phyloP scores from a whole-genome alignment of 2,888 invertebrate species.

The Hyppa rectilinea region DNA sequence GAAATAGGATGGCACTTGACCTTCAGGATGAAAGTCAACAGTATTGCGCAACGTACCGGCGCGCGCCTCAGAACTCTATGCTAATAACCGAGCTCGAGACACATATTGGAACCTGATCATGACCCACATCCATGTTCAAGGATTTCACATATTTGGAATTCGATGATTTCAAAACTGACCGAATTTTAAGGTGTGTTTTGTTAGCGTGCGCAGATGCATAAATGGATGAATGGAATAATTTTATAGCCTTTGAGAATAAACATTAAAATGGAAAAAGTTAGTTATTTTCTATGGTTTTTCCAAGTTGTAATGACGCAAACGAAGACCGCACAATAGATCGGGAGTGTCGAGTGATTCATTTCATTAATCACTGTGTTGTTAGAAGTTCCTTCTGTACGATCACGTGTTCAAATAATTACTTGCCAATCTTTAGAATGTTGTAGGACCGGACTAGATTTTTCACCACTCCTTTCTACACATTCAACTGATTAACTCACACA shows the following conservation, averaged over 20 bases:
- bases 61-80: slow-evolving; percentile 85
- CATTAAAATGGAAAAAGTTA: slow-evolving; percentile 47
- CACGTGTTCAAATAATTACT: slow-evolving; percentile 61
- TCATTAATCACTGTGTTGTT: slow-evolving; percentile 67
- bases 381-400: slow-evolving; percentile 50
- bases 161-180: slow-evolving; percentile 87
- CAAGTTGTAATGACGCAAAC: slow-evolving; percentile 64
- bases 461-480: slow-evolving; percentile 84
- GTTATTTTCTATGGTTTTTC: slow-evolving; percentile 72
- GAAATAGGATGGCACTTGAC: slow-evolving; percentile 91
- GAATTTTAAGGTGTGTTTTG: slow-evolving; percentile 83
- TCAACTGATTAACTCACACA: slow-evolving; percentile 70
- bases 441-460: slow-evolving; percentile 82
- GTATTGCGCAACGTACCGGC: slow-evolving; percentile 87
- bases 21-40: slow-evolving; percentile 91
- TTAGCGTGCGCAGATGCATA: slow-evolving; percentile 78
- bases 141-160: slow-evolving; percentile 90
- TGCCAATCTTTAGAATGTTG: slow-evolving; percentile 68
- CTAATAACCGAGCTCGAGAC: slow-evolving; percentile 88
- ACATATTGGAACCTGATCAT: slow-evolving; percentile 88
- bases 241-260: slow-evolving; percentile 54
- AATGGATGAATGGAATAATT: slow-evolving; percentile 71
- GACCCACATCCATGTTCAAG: slow-evolving; percentile 90
- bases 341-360: slow-evolving; percentile 69
- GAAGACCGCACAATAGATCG: slow-evolving; percentile 65